Conservation (phyloP, 1,140 invertebrate species). For the Pararge aegeria region DNA sequence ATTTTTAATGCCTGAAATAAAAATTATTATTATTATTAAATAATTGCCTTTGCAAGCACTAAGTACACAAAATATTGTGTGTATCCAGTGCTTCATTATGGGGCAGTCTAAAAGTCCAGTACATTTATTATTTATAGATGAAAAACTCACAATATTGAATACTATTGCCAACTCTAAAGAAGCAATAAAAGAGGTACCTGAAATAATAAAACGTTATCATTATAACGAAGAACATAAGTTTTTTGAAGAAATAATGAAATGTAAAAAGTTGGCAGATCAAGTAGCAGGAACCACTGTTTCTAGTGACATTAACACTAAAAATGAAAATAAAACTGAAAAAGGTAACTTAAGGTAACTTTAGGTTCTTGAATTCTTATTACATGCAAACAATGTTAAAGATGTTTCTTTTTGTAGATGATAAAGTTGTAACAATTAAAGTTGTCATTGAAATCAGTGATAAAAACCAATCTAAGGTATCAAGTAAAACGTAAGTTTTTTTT, state of each 20-base stretch:
- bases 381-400: neutral
- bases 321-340: neutral
- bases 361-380: neutral
- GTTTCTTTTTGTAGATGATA: slow-evolving; percentile 38
- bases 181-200: slow-evolving; percentile 16
- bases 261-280: slow-evolving; percentile 33
- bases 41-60: too few species aligned
- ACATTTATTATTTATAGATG: slow-evolving; percentile 6
- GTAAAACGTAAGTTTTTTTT: slow-evolving; percentile 41
- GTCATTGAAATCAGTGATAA: slow-evolving; percentile 47
- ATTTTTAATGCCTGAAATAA: too few species aligned
- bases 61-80: too few species aligned
- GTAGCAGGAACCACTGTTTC: slow-evolving; percentile 4
- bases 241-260: slow-evolving; percentile 40
- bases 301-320: neutral
- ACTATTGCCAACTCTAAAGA: slow-evolving; percentile 11
- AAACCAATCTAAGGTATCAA: slow-evolving; percentile 23
- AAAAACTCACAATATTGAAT: slow-evolving; percentile 10
- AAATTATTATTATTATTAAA: too few species aligned
- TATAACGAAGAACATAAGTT: slow-evolving; percentile 36
- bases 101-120: too few species aligned
- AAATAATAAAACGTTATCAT: slow-evolving; percentile 10
- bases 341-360: slow-evolving; percentile 2
- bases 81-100: too few species aligned
- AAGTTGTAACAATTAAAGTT: slow-evolving; percentile 48